Evolutionary conservation across 2,888 invertebrate genomes (phyloP).

Genomic region (Plebejus anna): DNA sequence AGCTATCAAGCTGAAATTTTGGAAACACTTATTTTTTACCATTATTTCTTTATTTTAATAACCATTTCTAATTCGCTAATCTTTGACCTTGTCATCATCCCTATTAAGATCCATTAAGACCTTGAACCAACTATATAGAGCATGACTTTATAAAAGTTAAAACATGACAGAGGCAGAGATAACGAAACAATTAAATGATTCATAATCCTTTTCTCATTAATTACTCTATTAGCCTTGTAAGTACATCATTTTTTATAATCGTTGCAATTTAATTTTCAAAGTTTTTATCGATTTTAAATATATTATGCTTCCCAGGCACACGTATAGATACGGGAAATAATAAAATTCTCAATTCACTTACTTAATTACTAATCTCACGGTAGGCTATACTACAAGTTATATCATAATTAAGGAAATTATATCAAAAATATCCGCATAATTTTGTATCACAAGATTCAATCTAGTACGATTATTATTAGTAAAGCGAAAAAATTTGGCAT

Average conservation of each 20-base stretch:
- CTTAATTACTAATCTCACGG: background rate
- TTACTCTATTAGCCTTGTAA: background rate
- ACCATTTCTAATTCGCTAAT: too few species aligned
- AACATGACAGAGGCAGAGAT: background rate
- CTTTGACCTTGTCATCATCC: too few species aligned
- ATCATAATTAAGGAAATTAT: conserved; percentile 3
- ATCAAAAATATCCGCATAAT: background rate
- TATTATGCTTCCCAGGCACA: background rate
- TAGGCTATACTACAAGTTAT: background rate
- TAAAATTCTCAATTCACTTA: background rate
- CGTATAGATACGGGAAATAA: background rate
- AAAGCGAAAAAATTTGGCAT: too few species aligned
- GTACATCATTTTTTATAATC: background rate
- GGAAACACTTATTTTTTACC: too few species aligned
- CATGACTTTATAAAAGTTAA: too few species aligned
- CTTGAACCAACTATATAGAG: too few species aligned
- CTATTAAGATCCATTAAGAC: too few species aligned
- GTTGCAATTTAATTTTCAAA: background rate
- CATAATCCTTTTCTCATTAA: too few species aligned
- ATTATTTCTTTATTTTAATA: too few species aligned
- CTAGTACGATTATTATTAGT: background rate
- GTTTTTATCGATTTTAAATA: background rate
- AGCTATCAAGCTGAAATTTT: too few species aligned
- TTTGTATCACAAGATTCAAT: background rate
- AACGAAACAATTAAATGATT: background rate